phyloP scores from a whole-genome alignment of 1,140 invertebrate species.

The Aphidius gifuensis region DNA sequence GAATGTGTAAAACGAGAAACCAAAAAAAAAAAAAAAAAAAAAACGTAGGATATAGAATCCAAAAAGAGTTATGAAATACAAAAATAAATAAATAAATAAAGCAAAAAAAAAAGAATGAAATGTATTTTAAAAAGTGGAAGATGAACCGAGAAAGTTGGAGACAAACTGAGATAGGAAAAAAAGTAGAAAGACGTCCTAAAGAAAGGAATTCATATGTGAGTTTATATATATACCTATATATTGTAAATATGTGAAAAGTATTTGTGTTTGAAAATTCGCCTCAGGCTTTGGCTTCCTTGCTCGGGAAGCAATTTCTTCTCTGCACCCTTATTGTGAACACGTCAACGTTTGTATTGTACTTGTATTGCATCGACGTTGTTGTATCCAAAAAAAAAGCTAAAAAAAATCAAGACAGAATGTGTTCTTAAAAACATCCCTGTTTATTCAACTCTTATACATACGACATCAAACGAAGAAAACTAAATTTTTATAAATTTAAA shows the following conservation, averaged over 20 bases:
- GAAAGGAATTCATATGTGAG: constrained; percentile 5
- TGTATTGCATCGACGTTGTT: constrained; percentile 15
- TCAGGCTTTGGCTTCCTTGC: constrained; percentile 1
- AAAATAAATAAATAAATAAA: not conserved
- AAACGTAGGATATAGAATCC: too few relatives aligned
- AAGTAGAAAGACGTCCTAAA: not conserved
- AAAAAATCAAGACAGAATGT: not conserved
- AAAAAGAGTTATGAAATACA: too few relatives aligned
- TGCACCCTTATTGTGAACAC: constrained; percentile 18
- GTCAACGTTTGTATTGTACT: constrained; percentile 20
- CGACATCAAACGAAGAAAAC: too few relatives aligned
- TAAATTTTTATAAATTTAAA: too few relatives aligned
- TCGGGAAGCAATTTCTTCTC: constrained; percentile 21
- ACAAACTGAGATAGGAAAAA: too few relatives aligned
- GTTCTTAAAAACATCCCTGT: not conserved
- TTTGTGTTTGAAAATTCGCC: not conserved
- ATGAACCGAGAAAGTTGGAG: not conserved
- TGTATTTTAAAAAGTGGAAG: not conserved
- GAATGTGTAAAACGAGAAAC: too few relatives aligned
- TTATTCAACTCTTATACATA: too few relatives aligned
- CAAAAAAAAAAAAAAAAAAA: too few relatives aligned
- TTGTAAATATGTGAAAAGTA: not conserved
- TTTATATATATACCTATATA: not conserved
- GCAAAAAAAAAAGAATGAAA: not conserved
- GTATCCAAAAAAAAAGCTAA: not conserved